Evolutionary conservation across 1,140 invertebrate species (phyloP).

Genomic region (Coelopa frigida): DNA sequence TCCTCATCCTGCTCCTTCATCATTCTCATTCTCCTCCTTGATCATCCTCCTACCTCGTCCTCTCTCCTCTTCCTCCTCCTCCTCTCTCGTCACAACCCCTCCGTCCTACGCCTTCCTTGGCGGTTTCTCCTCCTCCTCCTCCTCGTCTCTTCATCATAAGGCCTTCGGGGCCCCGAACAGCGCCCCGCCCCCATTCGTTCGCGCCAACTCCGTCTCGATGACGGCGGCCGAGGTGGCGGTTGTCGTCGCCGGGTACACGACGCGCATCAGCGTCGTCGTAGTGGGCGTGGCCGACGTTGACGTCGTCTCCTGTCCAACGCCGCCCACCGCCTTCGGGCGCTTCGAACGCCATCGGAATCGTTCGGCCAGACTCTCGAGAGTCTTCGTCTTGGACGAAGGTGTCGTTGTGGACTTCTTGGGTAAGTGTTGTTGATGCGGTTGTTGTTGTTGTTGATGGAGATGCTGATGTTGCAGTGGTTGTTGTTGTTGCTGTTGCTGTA

Average conservation of each 20-base stretch:
- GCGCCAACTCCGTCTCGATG: slow-evolving; percentile 8
- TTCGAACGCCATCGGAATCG: slow-evolving; percentile 36
- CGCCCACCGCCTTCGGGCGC: not conserved
- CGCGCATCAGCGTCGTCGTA: slow-evolving; percentile 10
- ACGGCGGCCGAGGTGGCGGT: not conserved
- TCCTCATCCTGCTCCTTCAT: too few species aligned
- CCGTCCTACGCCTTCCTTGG: too few species aligned
- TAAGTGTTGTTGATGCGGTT: not conserved
- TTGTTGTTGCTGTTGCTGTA: not conserved
- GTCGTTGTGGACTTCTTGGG: not conserved
- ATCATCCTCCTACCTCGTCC: too few species aligned
- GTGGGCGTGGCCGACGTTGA: not conserved
- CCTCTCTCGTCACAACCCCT: too few species aligned
- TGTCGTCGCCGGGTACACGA: slow-evolving; percentile 5
- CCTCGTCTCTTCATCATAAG: slow-evolving; percentile 8
- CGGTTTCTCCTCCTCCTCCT: too few species aligned
- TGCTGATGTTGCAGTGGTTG: not conserved
- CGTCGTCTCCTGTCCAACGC: not conserved
- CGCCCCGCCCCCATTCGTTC: slow-evolving; percentile 1
- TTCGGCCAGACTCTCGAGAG: slow-evolving; percentile 16
- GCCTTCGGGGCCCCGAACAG: slow-evolving; percentile 1
- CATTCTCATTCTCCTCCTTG: too few species aligned
- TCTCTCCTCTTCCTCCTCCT: too few species aligned
- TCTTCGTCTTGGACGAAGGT: slow-evolving; percentile 1
- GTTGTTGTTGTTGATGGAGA: too few species aligned